Evolutionary conservation across 2,888 invertebrate species (phyloP).

Genomic region (Drosophila fungiperda): DNA sequence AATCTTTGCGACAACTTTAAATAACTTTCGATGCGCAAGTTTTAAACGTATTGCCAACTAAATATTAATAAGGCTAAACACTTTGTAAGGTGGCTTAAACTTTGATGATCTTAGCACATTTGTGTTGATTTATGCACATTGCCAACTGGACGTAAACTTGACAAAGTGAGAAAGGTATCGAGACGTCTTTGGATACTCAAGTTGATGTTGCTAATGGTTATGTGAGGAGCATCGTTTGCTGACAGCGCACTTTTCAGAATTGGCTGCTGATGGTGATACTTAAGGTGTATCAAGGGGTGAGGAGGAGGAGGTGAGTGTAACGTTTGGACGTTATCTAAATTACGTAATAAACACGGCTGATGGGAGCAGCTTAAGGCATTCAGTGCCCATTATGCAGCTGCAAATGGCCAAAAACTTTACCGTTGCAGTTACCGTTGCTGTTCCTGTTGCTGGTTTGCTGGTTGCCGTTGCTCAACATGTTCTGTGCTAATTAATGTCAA

Average conservation of each 20-base stretch:
- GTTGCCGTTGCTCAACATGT: slow-evolving; percentile 54
- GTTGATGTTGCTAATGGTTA: slow-evolving; percentile 32
- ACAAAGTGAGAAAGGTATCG: slow-evolving; percentile 19
- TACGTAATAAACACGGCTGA: slow-evolving; percentile 62
- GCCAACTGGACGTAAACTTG: slow-evolving; percentile 33
- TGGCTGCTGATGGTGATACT: slow-evolving; percentile 6
- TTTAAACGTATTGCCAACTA: not conserved
- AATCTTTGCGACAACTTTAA: slow-evolving; percentile 1
- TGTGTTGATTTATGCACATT: slow-evolving; percentile 51
- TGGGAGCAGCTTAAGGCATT: slow-evolving; percentile 46
- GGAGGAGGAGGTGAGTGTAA: not conserved
- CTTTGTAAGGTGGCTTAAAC: slow-evolving; percentile 47
- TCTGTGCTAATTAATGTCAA: slow-evolving; percentile 78
- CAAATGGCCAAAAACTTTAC: slow-evolving; percentile 72
- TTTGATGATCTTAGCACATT: slow-evolving; percentile 41
- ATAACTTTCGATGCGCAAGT: not conserved
- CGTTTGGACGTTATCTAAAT: slow-evolving; percentile 47
- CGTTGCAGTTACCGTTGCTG: slow-evolving; percentile 59
- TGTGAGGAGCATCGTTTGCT: slow-evolving; percentile 27
- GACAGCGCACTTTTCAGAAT: slow-evolving; percentile 41
- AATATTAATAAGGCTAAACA: slow-evolving; percentile 6
- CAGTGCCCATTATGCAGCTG: slow-evolving; percentile 64
- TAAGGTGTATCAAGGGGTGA: not conserved
- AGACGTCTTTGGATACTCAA: slow-evolving; percentile 42
- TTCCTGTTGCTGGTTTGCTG: slow-evolving; percentile 38